Base-by-base conservation (phyloP, 2,797 vertebrate genomes). In the Rhinogobio ventralis region DNA sequence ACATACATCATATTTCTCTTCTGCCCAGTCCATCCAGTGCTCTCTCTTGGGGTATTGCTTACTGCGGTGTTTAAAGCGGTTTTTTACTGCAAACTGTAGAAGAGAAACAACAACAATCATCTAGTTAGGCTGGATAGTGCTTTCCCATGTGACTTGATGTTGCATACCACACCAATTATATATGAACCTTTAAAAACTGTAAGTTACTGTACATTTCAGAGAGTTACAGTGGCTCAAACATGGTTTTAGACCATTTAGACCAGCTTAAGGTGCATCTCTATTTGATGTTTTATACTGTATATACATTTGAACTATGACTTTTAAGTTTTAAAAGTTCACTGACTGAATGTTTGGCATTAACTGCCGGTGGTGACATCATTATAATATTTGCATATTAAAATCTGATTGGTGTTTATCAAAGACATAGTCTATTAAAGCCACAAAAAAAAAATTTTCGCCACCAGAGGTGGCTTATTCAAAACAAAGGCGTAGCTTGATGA, bases 21-120 rank as follows among this genome's bases (percentile, higher is more conserved):
- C 93, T 0, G 98, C 97, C 98, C 98, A 99, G 94, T 99, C 97
- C 93, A 99, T 93, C 97, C 98, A 99, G 91, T 99, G 98, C 0
- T 92, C 90, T 86, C 96, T 96, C 90, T 93, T 96, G 0, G 97
- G 95, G 88, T 89, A 96, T 5, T 57, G 0, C 3, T 92, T 86
- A 82, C 93, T 90, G 30, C 96, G 95, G 87, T 99, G 96, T 9
- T 0, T 93, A 64, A 95, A 96, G 88, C 97, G 94, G 89, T 99
- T 99, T 86, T 88, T 93, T 89, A 99, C 75, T 2, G 98, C 97
- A 93, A 97, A 99, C 98, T 96, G 68, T 45, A 68, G 73, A 82
- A 0, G 62, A 64, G 17, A 67, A 71, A 86, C 15, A 3, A 36
- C 30, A 76, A 10, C 8, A 67, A 33, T 84, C 23, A 71, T 2